phyloP scores from a whole-genome alignment of 2,113 vertebrate species.

The Columba livia region DNA sequence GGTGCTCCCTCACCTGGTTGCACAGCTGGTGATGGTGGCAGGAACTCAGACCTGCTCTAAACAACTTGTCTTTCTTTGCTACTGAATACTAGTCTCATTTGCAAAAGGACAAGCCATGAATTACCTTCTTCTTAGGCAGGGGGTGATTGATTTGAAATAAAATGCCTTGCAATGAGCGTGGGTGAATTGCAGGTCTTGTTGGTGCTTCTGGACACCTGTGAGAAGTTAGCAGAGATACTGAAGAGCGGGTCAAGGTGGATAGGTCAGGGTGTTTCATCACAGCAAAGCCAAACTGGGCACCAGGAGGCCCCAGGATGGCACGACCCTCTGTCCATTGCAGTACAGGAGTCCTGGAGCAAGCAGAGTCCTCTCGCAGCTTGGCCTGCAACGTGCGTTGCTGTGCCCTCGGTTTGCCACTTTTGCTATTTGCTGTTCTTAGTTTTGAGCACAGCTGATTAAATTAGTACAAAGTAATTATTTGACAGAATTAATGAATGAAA shows the following conservation, averaged over 20 bases:
- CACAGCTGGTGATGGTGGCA: too few relatives aligned
- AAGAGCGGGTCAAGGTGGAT: neutral
- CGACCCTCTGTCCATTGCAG: neutral
- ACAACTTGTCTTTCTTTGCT: neutral
- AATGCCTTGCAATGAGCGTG: neutral
- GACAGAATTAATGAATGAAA: constrained; percentile 12
- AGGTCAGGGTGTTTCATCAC: neutral
- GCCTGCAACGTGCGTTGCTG: neutral
- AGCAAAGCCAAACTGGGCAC: neutral
- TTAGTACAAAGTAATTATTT: neutral
- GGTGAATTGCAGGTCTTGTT: neutral
- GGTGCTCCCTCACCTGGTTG: neutral
- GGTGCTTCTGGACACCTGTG: neutral
- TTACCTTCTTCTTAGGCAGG: neutral
- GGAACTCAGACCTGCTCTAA: neutral
- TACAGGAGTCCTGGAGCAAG: neutral
- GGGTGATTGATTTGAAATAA: neutral
- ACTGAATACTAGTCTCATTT: neutral
- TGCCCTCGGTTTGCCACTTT: neutral
- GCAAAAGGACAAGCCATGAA: neutral
- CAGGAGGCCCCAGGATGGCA: fast-evolving
- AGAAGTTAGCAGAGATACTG: neutral
- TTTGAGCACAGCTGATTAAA: neutral
- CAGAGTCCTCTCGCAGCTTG: neutral
- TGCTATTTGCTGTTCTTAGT: neutral